Conservation (phyloP, 2,888 invertebrate species). For the Hirtodrosophila confusa region DNA sequence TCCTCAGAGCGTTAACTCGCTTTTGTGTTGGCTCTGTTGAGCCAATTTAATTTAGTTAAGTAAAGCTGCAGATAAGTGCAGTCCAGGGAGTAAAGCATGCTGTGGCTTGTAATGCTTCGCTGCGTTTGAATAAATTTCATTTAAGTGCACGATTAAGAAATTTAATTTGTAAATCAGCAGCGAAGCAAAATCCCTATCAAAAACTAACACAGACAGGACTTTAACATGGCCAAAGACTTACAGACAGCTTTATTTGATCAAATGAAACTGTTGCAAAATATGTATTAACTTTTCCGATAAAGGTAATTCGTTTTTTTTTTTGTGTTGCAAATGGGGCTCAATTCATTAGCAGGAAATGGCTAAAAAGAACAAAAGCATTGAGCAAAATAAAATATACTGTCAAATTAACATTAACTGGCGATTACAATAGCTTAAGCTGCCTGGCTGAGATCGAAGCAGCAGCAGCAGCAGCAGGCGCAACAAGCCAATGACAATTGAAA, state of each 20-base stretch:
- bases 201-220: no score
- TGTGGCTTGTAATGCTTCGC: slow-evolving; percentile 35
- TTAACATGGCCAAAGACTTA: no score
- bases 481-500: slow-evolving; percentile 76
- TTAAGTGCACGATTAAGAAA: slow-evolving; percentile 37
- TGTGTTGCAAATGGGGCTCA: not conserved
- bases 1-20: not conserved
- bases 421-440: slow-evolving; percentile 61
- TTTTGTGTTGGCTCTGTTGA: slow-evolving; percentile 12
- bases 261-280: no score
- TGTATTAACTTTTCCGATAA: no score
- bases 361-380: not conserved
- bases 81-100: slow-evolving; percentile 18
- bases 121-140: slow-evolving; percentile 41
- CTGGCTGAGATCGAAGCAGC: slow-evolving; percentile 28
- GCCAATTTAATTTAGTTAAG: slow-evolving; percentile 60
- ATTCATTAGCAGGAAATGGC: slow-evolving; percentile 1
- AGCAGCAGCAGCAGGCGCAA: slow-evolving; percentile 50
- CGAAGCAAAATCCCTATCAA: not conserved
- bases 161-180: slow-evolving; percentile 31
- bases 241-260: no score
- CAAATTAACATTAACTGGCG: slow-evolving; percentile 65
- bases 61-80: slow-evolving; percentile 53
- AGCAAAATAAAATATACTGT: slow-evolving; percentile 28
- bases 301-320: not conserved